Conservation (phyloP, 2,888 invertebrate species). For the Volucella bombylans region DNA sequence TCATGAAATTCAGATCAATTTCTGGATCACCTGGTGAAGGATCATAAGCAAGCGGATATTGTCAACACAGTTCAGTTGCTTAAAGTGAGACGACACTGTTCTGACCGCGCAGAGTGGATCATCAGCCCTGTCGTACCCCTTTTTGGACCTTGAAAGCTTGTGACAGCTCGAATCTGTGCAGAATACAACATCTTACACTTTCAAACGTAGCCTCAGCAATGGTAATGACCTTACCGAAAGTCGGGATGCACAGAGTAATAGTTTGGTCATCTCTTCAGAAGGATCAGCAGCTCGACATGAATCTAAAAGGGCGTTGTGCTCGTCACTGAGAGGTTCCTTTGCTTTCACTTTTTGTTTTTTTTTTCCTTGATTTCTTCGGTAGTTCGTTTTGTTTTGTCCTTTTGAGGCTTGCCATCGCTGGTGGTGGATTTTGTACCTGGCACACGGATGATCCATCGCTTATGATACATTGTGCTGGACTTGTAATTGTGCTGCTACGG, state of each 20-base stretch:
- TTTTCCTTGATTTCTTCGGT: background rate
- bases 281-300: constrained; percentile 79
- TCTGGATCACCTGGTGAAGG: too few relatives aligned
- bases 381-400: background rate
- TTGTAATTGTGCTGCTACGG: constrained; percentile 47
- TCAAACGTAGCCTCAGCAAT: too few relatives aligned
- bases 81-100: too few relatives aligned
- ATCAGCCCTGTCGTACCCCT: too few relatives aligned
- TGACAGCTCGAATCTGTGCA: too few relatives aligned
- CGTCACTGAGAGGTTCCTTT: constrained; percentile 76
- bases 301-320: constrained; percentile 78
- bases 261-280: constrained; percentile 85
- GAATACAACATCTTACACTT: too few relatives aligned
- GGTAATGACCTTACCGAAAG: too few relatives aligned
- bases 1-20: too few relatives aligned
- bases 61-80: too few relatives aligned
- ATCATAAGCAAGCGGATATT: too few relatives aligned
- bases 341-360: constrained; percentile 59
- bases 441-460: constrained; percentile 56
- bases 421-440: constrained; percentile 8
- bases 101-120: too few relatives aligned
- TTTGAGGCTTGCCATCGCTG: background rate
- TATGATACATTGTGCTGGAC: constrained; percentile 57
- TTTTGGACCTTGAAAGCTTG: too few relatives aligned
- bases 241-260: constrained; percentile 85